Percentiles rank a stretch among this genome's conserved stretches.
These are phyloP conservation scores for Oncorhynchus tshawytscha DNA, from an alignment of 2,113 vertebrate genomes.

Conservation along the genomic window DNA sequence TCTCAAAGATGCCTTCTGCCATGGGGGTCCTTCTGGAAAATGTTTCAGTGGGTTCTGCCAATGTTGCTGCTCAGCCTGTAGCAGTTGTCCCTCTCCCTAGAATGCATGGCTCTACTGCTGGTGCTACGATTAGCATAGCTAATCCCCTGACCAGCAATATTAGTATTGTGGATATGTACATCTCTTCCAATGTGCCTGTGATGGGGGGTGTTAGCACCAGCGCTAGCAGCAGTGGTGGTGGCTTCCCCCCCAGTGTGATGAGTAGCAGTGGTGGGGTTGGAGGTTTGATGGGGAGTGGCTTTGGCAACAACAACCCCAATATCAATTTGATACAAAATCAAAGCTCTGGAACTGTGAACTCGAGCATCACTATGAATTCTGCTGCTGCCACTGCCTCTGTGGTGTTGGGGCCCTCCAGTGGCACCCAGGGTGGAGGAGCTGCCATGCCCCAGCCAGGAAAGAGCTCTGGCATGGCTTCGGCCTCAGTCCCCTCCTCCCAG, in stretches of 20 bases:
- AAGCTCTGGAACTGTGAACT: slow-evolving; percentile 61
- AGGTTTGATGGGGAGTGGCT: slow-evolving; percentile 41
- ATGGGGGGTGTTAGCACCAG: slow-evolving; percentile 73
- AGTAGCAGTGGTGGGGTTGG: slow-evolving; percentile 24
- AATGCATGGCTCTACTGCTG: slow-evolving; percentile 69
- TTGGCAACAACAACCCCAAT: slow-evolving; percentile 47
- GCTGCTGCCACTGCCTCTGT: slow-evolving; percentile 74
- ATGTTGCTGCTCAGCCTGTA: slow-evolving; percentile 55
- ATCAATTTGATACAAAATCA: slow-evolving; percentile 74
- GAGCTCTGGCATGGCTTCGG: slow-evolving; percentile 59
- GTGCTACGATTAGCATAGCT: slow-evolving; percentile 78
- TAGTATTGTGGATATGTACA: slow-evolving; percentile 77
- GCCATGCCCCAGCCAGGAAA: slow-evolving; percentile 64
- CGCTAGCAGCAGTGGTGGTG: slow-evolving; percentile 56
- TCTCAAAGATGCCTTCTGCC: slow-evolving; percentile 74
- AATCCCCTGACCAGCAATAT: slow-evolving; percentile 76
- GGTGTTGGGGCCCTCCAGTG: slow-evolving; percentile 72
- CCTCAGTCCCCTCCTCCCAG: slow-evolving; percentile 67
- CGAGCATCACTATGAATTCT: slow-evolving; percentile 57
- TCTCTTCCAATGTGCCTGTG: slow-evolving; percentile 77
- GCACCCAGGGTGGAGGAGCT: slow-evolving; percentile 75
- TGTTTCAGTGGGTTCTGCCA: slow-evolving; percentile 55
- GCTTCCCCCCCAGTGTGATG: no score
- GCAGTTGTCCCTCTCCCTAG: slow-evolving; percentile 59
- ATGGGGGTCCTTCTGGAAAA: slow-evolving; percentile 63